Evolutionary conservation across 2,113 vertebrate species (phyloP).

Genomic region (Noturus placidus): DNA sequence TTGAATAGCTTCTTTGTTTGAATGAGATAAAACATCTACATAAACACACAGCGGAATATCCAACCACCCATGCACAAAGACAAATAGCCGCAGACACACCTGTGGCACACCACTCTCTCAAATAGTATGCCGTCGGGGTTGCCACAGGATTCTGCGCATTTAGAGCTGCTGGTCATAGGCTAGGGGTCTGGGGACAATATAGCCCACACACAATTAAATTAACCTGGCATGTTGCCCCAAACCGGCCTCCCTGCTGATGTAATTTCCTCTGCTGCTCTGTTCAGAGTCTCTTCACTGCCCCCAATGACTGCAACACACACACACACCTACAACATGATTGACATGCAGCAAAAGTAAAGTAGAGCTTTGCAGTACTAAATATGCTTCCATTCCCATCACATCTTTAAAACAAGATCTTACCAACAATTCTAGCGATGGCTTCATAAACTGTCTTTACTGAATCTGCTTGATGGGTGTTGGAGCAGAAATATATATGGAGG

Average conservation of each 20-base stretch:
- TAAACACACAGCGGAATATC: background rate
- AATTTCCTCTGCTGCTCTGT: slow-evolving; percentile 59
- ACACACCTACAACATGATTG: slow-evolving; percentile 5
- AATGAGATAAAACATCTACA: background rate
- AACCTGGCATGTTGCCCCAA: slow-evolving; percentile 50
- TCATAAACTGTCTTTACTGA: slow-evolving; percentile 47
- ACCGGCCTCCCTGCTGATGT: slow-evolving; percentile 54
- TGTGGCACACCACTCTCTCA: background rate
- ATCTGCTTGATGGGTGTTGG: slow-evolving; percentile 29
- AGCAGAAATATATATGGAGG: background rate
- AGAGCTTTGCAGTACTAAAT: slow-evolving; percentile 16
- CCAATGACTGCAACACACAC: slow-evolving; percentile 24
- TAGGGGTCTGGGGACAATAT: slow-evolving; percentile 31
- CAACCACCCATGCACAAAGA: background rate
- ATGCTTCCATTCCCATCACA: slow-evolving; percentile 17
- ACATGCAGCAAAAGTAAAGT: slow-evolving; percentile 8
- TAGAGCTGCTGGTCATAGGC: slow-evolving; percentile 27
- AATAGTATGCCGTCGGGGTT: background rate
- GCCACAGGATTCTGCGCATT: slow-evolving; percentile 16
- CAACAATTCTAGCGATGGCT: slow-evolving; percentile 31
- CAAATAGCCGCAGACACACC: slow-evolving; percentile 14
- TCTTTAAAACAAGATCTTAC: slow-evolving; percentile 47
- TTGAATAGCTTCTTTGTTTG: background rate
- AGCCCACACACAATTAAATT: slow-evolving; percentile 58
- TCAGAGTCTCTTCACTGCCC: slow-evolving; percentile 43